phyloP scores from a whole-genome alignment of 2,113 vertebrate genomes.

The Menidia beryllina region DNA sequence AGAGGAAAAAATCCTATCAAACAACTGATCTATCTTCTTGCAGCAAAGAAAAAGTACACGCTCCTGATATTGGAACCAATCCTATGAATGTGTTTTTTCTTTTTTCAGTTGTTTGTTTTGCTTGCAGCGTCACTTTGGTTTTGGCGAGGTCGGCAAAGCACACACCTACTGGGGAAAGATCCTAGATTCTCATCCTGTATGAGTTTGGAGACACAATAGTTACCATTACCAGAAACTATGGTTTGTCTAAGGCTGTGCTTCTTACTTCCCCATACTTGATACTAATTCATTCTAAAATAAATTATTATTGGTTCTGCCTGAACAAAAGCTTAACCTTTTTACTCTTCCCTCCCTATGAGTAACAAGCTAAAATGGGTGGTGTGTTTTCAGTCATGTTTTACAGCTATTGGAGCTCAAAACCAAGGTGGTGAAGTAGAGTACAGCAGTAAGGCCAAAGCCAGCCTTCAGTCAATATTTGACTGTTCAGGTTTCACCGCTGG shows the following conservation, averaged over 20 bases:
- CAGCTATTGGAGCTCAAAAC: conserved; percentile 22
- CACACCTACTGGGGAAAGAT: conserved; percentile 11
- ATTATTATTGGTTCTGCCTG: conserved; percentile 8
- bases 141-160: conserved; percentile 4
- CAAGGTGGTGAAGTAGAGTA: conserved; percentile 43
- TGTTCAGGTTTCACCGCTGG: conserved; percentile 54
- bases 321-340: conserved; percentile 10
- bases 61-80: background rate
- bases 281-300: background rate
- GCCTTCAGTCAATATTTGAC: conserved; percentile 75
- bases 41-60: background rate
- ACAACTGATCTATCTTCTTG: background rate
- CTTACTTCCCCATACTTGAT: conserved; percentile 4
- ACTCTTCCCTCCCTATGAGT: background rate
- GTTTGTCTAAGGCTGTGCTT: conserved; percentile 15
- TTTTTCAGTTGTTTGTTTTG: background rate
- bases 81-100: background rate
- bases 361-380: background rate
- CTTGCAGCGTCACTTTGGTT: background rate
- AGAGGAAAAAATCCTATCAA: background rate
- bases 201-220: conserved; percentile 27
- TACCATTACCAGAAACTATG: conserved; percentile 40
- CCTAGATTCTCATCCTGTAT: conserved; percentile 22
- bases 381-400: conserved; percentile 25
- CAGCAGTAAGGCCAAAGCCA: conserved; percentile 28